These are phyloP conservation scores for Drosophila subpulchrella DNA, from an alignment of 1,140 invertebrate species.

Conservation along the genomic window DNA sequence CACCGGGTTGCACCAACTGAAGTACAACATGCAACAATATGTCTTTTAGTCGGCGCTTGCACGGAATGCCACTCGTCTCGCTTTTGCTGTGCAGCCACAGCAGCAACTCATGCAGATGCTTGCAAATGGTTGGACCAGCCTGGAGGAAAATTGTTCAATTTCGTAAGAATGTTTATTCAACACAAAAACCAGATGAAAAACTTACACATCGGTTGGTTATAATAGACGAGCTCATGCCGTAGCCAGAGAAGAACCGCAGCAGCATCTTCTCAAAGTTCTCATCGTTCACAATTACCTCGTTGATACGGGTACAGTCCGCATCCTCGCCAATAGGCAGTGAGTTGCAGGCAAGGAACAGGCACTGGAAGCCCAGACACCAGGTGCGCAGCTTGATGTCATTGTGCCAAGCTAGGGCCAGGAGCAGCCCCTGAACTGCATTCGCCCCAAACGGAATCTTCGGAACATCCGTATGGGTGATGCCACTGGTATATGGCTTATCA, in stretches of 20 bases:
- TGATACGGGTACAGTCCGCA: constrained; percentile 85
- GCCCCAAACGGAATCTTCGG: constrained; percentile 90
- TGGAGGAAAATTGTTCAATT: constrained; percentile 55
- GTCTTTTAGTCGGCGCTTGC: constrained; percentile 88
- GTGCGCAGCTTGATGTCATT: constrained; percentile 89
- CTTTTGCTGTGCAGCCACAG: constrained; percentile 89
- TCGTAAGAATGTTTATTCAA: neutral
- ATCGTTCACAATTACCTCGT: constrained; percentile 88
- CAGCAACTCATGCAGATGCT: constrained; percentile 90
- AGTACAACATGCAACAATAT: constrained; percentile 89
- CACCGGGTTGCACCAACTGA: constrained; percentile 89
- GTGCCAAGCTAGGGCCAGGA: constrained; percentile 88
- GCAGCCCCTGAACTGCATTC: constrained; percentile 89
- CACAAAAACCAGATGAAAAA: neutral
- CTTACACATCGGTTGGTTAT: constrained; percentile 82
- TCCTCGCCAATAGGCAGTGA: constrained; percentile 79
- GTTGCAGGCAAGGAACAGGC: constrained; percentile 87
- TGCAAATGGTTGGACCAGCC: constrained; percentile 92
- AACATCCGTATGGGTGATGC: constrained; percentile 87
- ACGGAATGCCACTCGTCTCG: constrained; percentile 87
- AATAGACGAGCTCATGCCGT: constrained; percentile 85
- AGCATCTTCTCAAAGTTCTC: constrained; percentile 90
- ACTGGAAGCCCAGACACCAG: constrained; percentile 90
- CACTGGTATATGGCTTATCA: constrained; percentile 83
- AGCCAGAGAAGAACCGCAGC: constrained; percentile 89